phyloP scores from a whole-genome alignment of 2,113 vertebrate genomes.

The Artemisiospiza belli region DNA sequence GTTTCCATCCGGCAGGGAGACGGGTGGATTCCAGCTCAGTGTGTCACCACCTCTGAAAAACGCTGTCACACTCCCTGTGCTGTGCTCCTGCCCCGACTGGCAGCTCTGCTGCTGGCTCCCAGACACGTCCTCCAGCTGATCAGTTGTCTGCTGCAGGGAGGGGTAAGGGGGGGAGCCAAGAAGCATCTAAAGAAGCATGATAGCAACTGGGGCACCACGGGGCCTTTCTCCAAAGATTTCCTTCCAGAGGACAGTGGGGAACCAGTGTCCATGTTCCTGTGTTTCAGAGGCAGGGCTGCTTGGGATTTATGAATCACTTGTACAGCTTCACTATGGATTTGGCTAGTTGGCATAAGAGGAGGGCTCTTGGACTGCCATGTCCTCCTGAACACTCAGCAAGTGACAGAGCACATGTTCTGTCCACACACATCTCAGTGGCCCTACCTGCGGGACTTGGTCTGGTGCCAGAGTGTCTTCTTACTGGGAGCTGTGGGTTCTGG shows the following conservation, averaged over 20 bases:
- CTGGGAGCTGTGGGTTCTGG: neutral
- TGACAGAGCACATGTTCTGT: neutral
- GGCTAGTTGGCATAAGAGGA: neutral
- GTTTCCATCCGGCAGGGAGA: neutral
- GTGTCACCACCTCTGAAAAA: neutral
- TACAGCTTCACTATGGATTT: neutral
- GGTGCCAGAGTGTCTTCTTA: accelerated
- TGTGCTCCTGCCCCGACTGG: neutral
- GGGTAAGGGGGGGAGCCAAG: neutral
- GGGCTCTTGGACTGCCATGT: neutral
- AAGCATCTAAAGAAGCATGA: neutral
- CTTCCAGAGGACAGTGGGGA: neutral
- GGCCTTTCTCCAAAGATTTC: neutral
- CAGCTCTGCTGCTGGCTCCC: neutral
- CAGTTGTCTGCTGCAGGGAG: neutral
- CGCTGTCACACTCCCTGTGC: neutral
- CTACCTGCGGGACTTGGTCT: neutral
- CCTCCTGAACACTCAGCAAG: neutral
- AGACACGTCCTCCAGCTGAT: neutral
- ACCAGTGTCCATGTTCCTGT: accelerated
- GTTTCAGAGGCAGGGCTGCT: neutral
- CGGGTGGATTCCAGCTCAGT: neutral
- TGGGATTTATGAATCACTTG: neutral
- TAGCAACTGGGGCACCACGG: accelerated
- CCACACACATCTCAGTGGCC: neutral